These are phyloP conservation scores for Sceloporus tristichus DNA, from an alignment of 2,113 vertebrate species.

Conservation along the genomic window DNA sequence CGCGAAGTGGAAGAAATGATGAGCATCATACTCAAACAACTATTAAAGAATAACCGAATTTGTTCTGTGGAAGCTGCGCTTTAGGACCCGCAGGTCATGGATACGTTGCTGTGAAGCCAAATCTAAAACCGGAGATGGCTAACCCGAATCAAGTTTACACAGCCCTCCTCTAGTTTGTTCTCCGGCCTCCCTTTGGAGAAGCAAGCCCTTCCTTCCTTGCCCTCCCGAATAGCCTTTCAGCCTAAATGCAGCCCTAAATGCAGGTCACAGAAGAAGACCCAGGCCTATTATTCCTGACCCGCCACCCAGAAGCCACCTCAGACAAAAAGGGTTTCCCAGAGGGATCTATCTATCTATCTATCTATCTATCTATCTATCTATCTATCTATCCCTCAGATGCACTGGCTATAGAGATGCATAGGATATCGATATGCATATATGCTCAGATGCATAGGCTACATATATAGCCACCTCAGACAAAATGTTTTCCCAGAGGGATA, in stretches of 20 bases:
- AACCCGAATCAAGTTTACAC: too few species aligned
- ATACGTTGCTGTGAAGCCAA: neutral
- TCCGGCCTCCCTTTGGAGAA: neutral
- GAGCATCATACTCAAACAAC: neutral
- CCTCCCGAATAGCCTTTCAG: slow-evolving; percentile 37
- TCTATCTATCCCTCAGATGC: too few species aligned
- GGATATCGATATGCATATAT: too few species aligned
- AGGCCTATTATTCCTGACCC: neutral
- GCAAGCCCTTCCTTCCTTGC: slow-evolving; percentile 15
- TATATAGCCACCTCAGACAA: neutral
- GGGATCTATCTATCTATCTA: too few species aligned
- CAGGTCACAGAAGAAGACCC: neutral
- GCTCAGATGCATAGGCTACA: neutral
- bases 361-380: too few species aligned
- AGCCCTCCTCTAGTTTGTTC: neutral
- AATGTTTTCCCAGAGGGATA: slow-evolving; percentile 9
- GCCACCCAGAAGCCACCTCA: slow-evolving; percentile 17
- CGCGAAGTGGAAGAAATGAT: neutral
- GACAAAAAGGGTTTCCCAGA: neutral
- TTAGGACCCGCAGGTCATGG: neutral
- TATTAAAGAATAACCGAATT: neutral
- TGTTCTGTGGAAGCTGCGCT: neutral
- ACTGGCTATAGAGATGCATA: too few species aligned
- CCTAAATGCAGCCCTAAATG: neutral
- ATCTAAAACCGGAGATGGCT: too few species aligned